Evolutionary conservation across 2,797 vertebrate genomes (phyloP).

Genomic region (Gymnothorax reevesii): DNA sequence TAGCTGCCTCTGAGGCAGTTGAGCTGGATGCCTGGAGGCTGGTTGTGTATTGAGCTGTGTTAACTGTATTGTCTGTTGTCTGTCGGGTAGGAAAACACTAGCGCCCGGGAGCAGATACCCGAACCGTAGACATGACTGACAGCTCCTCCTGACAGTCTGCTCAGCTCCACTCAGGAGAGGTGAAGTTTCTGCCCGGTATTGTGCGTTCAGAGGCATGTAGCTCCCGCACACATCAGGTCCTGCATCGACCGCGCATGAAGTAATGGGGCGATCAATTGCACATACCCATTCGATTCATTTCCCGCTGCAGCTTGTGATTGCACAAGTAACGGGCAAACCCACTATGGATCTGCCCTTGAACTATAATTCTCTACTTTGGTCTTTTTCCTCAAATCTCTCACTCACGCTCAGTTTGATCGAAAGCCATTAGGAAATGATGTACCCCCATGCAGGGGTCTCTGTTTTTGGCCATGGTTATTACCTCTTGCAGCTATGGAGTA

Average conservation of each 20-base stretch:
- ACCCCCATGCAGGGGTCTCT: background rate
- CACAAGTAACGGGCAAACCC: background rate
- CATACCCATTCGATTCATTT: conserved; percentile 1
- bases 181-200: background rate
- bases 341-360: background rate
- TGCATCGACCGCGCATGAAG: background rate
- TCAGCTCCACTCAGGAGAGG: background rate
- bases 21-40: background rate
- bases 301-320: background rate
- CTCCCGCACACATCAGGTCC: background rate
- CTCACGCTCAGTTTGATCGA: background rate
- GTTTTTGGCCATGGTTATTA: background rate
- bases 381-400: background rate
- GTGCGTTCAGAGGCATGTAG: background rate
- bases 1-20: background rate
- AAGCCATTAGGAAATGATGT: background rate
- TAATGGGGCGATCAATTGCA: background rate
- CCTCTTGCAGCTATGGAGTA: background rate
- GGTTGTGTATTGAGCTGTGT: background rate
- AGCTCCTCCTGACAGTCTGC: background rate
- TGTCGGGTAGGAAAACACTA: background rate
- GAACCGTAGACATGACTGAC: background rate
- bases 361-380: background rate
- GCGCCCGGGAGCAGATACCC: background rate
- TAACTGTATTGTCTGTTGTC: too few species aligned